These are phyloP conservation scores for Andinoacara biseriatus DNA, from an alignment of 2,113 vertebrate species.

Conservation along the genomic window DNA sequence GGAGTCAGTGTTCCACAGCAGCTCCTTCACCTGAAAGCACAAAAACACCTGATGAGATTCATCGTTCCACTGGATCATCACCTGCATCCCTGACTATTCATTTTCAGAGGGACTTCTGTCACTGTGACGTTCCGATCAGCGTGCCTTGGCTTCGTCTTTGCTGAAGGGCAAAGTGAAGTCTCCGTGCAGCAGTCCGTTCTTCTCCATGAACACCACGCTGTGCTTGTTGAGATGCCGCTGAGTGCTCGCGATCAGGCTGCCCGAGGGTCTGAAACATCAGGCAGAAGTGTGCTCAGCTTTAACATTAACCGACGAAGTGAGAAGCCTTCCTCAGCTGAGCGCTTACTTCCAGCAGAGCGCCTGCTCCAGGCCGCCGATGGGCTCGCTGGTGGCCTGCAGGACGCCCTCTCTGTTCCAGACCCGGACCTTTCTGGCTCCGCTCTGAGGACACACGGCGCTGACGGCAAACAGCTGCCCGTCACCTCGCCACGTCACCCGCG, in stretches of 20 bases:
- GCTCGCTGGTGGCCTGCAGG: conserved; percentile 93
- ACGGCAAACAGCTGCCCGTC: conserved; percentile 96
- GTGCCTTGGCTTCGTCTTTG: conserved; percentile 88
- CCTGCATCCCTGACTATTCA: not conserved
- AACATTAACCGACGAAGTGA: too few species aligned
- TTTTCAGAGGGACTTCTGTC: not conserved
- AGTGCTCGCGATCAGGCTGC: conserved; percentile 89
- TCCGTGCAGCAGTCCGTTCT: conserved; percentile 95
- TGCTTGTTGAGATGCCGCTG: conserved; percentile 92
- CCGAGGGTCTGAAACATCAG: conserved; percentile 85
- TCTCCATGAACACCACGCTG: conserved; percentile 95
- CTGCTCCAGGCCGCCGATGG: conserved; percentile 89
- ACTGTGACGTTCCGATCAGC: not conserved
- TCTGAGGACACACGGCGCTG: conserved; percentile 86
- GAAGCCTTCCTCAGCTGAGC: too few species aligned
- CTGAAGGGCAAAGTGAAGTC: conserved; percentile 90
- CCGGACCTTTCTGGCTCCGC: conserved; percentile 80
- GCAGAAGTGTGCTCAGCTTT: too few species aligned
- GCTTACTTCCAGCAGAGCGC: conserved; percentile 93
- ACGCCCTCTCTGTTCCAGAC: conserved; percentile 85
- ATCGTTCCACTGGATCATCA: fast-evolving
- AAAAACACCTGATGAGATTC: not conserved
- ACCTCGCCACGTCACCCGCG: conserved; percentile 90
- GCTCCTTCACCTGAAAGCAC: conserved; percentile 86
- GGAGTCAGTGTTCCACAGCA: conserved; percentile 97